Evolutionary conservation across 2,797 vertebrate species (phyloP).

Genomic region (Pogoniulus pusillus): DNA sequence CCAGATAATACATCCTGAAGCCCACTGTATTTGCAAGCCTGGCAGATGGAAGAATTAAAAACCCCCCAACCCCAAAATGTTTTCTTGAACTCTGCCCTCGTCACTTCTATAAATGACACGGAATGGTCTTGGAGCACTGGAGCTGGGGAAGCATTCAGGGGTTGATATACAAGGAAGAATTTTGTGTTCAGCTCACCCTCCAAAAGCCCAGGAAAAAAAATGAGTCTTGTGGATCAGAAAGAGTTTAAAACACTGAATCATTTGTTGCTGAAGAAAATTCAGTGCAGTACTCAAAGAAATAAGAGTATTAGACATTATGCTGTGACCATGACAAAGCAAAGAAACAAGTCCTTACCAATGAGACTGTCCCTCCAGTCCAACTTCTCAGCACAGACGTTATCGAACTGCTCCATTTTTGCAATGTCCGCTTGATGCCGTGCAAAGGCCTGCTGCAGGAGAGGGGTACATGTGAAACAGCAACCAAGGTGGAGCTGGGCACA

Average conservation of each 20-base stretch:
- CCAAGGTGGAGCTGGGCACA: neutral
- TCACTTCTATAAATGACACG: neutral
- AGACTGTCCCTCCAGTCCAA: conserved; percentile 86
- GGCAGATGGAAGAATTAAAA: neutral
- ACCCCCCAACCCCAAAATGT: neutral
- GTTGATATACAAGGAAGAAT: neutral
- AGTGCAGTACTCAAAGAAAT: neutral
- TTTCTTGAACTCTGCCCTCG: neutral
- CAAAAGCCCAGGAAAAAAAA: neutral
- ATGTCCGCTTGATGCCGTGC: conserved; percentile 89
- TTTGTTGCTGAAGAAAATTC: neutral
- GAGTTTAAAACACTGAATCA: neutral
- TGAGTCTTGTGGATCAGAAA: neutral
- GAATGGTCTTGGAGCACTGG: neutral
- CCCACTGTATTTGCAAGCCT: neutral
- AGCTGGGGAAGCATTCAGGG: neutral
- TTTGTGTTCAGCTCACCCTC: neutral
- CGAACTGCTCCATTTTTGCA: conserved; percentile 79
- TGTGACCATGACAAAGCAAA: neutral
- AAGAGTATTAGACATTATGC: neutral
- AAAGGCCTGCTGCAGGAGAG: conserved; percentile 82
- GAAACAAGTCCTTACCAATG: conserved; percentile 72
- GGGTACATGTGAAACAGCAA: neutral
- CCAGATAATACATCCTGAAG: neutral
- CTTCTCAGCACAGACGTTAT: conserved; percentile 72